Percentiles rank a stretch among this genome's conserved stretches.
Conservation (phyloP, 2,797 vertebrate genomes). For the Miopithecus talapoin region DNA sequence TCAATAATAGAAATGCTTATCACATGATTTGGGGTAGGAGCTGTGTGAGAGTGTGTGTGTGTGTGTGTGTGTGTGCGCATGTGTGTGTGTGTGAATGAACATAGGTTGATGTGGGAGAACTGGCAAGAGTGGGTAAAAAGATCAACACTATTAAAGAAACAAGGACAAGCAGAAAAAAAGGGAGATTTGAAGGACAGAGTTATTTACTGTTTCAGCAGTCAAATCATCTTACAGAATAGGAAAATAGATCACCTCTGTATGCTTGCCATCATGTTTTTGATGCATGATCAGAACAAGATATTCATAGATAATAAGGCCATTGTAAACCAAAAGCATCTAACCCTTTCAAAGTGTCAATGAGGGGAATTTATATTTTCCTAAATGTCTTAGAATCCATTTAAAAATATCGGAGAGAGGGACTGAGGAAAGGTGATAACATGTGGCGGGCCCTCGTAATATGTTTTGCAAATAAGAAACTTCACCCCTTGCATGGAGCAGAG, state of each 20-base stretch:
- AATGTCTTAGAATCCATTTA: not conserved
- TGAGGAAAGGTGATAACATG: not conserved
- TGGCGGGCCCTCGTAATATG: accelerated
- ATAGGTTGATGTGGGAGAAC: not conserved
- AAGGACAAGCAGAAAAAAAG: too few relatives aligned
- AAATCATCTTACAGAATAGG: accelerated
- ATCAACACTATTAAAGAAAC: not conserved
- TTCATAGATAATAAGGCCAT: not conserved
- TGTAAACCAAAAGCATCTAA: not conserved
- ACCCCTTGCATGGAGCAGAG: too few relatives aligned
- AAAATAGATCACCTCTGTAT: accelerated
- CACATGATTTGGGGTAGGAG: too few relatives aligned
- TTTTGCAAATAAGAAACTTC: not conserved
- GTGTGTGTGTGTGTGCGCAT: accelerated
- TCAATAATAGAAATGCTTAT: accelerated
- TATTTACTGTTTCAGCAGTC: not conserved
- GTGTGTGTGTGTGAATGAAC: accelerated
- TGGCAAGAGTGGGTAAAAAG: not conserved
- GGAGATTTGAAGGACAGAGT: not conserved
- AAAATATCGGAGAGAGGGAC: not conserved
- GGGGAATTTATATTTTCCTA: not conserved
- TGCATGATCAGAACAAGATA: not conserved
- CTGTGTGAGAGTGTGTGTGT: accelerated
- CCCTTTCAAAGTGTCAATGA: not conserved
- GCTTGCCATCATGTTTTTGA: too few relatives aligned